Percentiles rank a stretch among this genome's conserved stretches.
Conservation (phyloP, 2,888 invertebrate species). For the Netelia melanura region DNA sequence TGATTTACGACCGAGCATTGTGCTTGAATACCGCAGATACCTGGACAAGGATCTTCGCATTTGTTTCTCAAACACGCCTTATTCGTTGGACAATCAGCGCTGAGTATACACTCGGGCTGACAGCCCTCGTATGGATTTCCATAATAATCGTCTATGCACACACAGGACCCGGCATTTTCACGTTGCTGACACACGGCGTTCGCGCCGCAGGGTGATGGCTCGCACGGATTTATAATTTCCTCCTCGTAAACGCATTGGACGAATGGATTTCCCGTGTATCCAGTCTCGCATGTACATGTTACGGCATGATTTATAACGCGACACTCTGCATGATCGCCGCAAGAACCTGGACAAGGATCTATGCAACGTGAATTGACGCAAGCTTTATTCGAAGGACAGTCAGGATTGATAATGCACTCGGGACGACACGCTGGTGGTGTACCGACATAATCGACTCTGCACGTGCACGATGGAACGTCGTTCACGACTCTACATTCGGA, state of each 20-base stretch:
- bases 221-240: slow-evolving; percentile 90
- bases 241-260: slow-evolving; percentile 90
- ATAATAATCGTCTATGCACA: slow-evolving; percentile 92
- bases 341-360: slow-evolving; percentile 93
- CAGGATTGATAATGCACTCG: slow-evolving; percentile 93
- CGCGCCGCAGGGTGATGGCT: slow-evolving; percentile 94
- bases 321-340: slow-evolving; percentile 93
- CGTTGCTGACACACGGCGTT: slow-evolving; percentile 93
- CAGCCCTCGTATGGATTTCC: slow-evolving; percentile 95
- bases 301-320: slow-evolving; percentile 92
- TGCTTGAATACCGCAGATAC: slow-evolving; percentile 93
- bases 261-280: slow-evolving; percentile 93
- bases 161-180: slow-evolving; percentile 92
- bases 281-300: slow-evolving; percentile 91
- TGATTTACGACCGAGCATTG: slow-evolving; percentile 94
- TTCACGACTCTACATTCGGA: slow-evolving; percentile 89
- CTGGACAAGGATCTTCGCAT: slow-evolving; percentile 94
- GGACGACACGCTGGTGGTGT: slow-evolving; percentile 93
- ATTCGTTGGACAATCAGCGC: slow-evolving; percentile 93
- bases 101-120: slow-evolving; percentile 94
- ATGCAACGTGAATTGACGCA: slow-evolving; percentile 93
- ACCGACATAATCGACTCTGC: slow-evolving; percentile 91
- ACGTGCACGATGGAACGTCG: slow-evolving; percentile 90
- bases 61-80: slow-evolving; percentile 93
- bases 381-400: slow-evolving; percentile 91